Base-by-base conservation (phyloP, 2,888 invertebrate species). In the Melitaea athalia region DNA sequence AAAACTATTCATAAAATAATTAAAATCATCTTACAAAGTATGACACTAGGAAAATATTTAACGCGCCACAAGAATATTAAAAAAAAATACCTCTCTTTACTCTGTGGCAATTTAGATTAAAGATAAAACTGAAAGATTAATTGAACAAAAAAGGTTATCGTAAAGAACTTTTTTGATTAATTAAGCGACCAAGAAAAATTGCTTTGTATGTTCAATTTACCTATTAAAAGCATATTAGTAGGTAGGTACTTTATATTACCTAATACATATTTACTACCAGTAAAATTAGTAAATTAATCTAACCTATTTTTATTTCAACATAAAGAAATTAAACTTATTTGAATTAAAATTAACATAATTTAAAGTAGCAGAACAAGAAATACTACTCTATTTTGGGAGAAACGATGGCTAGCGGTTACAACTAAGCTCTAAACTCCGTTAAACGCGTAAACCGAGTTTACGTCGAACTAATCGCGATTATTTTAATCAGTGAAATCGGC, bases 141-240 rank as follows among this genome's bases (percentile, higher is more conserved):
- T 49, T 49, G n/a, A n/a, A 49, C 47, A n/a, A n/a, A n/a, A n/a
- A 49, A n/a, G n/a, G 47, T 49, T 49, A 49, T 49, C 47, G 47
- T 49, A 49, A 49, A 49, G 47, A 49, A 49, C 47, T 49, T 49
- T 49, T 49, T 49, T 49, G 47, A 49, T 49, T 49, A n/a, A 49
- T 49, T 49, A 49, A 6, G n/a, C 47, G 14, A n/a, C n/a, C n/a
- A 49, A n/a, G 47, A 6, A n/a, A 49, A 38, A 38, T 8, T 38
- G 24, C 24, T 38, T 38, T 38, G 38, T 38, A 24, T 24, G 38
- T 38, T 38, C 8, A 38, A 38, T 38, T 38, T 38, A 50, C 17
- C 10, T 50, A 50, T 15, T 50, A 15, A 10, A 17, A 17, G 17
- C 17, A 15, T 5, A 24, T 52, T 52, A 11, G 38, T 38, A 38